A percentile compares a stretch with the other conserved stretches of the same genome.
These are phyloP conservation scores for Cebidichthys violaceus DNA, from an alignment of 2,113 vertebrate species.

Conservation along the genomic window DNA sequence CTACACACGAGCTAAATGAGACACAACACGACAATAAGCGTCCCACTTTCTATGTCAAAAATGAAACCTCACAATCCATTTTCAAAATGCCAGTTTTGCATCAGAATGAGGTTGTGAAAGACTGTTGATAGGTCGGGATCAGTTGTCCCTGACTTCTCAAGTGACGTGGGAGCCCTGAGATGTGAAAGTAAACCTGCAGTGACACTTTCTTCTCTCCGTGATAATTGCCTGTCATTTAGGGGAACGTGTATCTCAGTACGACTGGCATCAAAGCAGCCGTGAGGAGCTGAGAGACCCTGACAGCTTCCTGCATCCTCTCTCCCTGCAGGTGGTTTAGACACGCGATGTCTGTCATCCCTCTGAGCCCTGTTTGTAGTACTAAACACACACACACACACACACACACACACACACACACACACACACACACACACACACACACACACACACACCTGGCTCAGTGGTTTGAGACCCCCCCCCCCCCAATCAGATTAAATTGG, in stretches of 20 bases:
- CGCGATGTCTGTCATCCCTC: constrained; percentile 17
- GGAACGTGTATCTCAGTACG: constrained; percentile 18
- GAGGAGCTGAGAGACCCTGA: constrained; percentile 38
- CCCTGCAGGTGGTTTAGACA: constrained; percentile 54
- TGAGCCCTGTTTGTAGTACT: constrained; percentile 30
- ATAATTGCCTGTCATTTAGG: constrained; percentile 60
- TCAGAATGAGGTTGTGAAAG: no score
- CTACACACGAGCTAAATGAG: no score
- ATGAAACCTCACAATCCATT: neutral
- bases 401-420: neutral
- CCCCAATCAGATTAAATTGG: constrained; percentile 35
- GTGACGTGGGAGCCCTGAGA: neutral
- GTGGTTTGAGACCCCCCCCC: constrained; percentile 14
- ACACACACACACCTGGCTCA: constrained; percentile 20
- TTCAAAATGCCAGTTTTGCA: neutral
- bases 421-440: constrained; percentile 10
- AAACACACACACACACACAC: constrained; percentile 22
- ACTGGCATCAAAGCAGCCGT: constrained; percentile 47
- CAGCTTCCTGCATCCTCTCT: constrained; percentile 39
- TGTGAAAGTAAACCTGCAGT: constrained; percentile 21
- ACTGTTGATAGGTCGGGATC: no score
- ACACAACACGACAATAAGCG: neutral
- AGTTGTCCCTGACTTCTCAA: neutral
- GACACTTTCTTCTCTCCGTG: constrained; percentile 4
- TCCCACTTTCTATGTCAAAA: neutral